Evolutionary conservation across 2,797 vertebrate genomes (phyloP).

Genomic region (Siniperca obscura): DNA sequence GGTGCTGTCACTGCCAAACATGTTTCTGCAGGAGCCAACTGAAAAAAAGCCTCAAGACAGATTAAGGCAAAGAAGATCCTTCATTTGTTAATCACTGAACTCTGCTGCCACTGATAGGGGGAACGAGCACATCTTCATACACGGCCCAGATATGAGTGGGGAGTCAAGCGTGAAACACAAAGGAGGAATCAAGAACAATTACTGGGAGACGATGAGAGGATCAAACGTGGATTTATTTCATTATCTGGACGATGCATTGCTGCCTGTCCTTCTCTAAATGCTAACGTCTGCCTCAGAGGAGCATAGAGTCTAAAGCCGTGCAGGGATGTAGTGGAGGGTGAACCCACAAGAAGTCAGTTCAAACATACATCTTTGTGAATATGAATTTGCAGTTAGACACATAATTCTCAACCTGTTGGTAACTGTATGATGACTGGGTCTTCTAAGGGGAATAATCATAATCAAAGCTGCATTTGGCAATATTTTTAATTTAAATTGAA

Average conservation of each 20-base stretch:
- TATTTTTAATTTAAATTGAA: not conserved
- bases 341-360: constrained; percentile 2
- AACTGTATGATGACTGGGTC: not conserved
- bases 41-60: constrained; percentile 76
- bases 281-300: constrained; percentile 60
- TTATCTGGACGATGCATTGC: constrained; percentile 66
- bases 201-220: constrained; percentile 64
- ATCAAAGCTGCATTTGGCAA: not conserved
- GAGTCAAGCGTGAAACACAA: constrained; percentile 80
- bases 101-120: constrained; percentile 73
- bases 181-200: constrained; percentile 81
- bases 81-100: constrained; percentile 82
- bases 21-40: constrained; percentile 69
- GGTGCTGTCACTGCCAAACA: constrained; percentile 79
- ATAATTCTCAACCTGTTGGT: not conserved
- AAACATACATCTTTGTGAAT: not conserved
- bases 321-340: not conserved
- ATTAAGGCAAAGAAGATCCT: constrained; percentile 80
- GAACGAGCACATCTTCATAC: constrained; percentile 70
- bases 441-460: not conserved
- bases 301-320: not conserved
- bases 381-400: not conserved
- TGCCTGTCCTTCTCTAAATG: constrained; percentile 48
- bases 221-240: constrained; percentile 75
- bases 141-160: constrained; percentile 57